A percentile compares a stretch with the other conserved stretches of the same genome.
Conservation (phyloP, 2,888 invertebrate species). For the Penaeus monodon region DNA sequence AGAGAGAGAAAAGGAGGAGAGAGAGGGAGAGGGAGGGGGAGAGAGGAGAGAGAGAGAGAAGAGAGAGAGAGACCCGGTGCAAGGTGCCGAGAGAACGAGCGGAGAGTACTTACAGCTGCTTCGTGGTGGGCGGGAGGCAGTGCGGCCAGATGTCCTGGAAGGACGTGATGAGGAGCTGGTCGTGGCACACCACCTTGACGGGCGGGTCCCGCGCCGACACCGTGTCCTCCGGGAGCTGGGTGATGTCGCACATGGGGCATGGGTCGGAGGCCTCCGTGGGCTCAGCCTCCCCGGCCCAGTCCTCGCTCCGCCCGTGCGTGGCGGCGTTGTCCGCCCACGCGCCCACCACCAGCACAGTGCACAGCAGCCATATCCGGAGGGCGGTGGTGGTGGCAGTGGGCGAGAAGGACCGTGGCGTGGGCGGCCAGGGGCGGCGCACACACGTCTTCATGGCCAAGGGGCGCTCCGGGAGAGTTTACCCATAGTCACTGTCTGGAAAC, state of each 20-base stretch:
- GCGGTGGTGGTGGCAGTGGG: conserved; percentile 11
- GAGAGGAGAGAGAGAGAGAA: too few relatives aligned
- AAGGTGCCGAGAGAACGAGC: neutral
- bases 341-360: neutral
- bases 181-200: conserved; percentile 35
- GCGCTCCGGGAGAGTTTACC: neutral
- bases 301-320: conserved; percentile 2
- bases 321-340: conserved; percentile 10
- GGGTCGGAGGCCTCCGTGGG: neutral
- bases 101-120: conserved; percentile 36
- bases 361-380: neutral
- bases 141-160: conserved; percentile 44
- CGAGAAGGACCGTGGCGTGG: conserved; percentile 1
- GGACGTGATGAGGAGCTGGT: conserved; percentile 44
- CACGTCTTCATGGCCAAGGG: conserved; percentile 13
- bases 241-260: conserved; percentile 15
- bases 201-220: neutral
- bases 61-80: too few relatives aligned
- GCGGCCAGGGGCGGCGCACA: conserved; percentile 2
- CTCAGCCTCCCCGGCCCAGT: neutral
- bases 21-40: too few relatives aligned
- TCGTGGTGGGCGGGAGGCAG: conserved; percentile 41
- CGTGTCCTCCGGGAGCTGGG: neutral
- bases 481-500: conserved; percentile 14
- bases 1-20: too few relatives aligned